Evolutionary conservation across 2,113 vertebrate genomes (phyloP), one percentile per base, ranked within the genome.

Genomic region (Aldabrachelys gigantea): DNA sequence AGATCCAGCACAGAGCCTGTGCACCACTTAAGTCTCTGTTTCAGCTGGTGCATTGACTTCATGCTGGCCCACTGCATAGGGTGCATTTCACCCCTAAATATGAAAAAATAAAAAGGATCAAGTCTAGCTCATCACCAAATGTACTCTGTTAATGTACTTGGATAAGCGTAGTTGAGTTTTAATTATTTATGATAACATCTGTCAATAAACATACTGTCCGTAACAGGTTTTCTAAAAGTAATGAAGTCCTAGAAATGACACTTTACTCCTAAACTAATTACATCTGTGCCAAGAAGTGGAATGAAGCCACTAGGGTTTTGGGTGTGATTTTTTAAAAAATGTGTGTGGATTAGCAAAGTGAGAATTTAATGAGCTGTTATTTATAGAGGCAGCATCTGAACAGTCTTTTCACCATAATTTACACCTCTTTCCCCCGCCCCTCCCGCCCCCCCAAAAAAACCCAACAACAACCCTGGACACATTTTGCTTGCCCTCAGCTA

Each of bases 351-450:
- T 96, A 95, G 89, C 65, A 83, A 92, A 96, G 90, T 25, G 52
- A 93, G 85, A 97, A 95, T 96, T 22, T 96, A 97, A 97, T 96
- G 92, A 96, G 87, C 83, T 94, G 47, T 92, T 97, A 97, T 97
- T 97, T 97, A 97, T 97, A 96, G 93, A 97, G 94, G 27, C 84
- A 92, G 87, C 94, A 95, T 95, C 90, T 96, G 90, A 97, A 93
- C 80, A 85, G 47, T 80, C 38, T 94, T 95, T 69, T 95, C 31
- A 87, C 91, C 85, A 35, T 85, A 82, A 47, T 92, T 96, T 92
- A 84, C 93, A 24, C 52, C 83, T 96, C 80, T 38, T 6, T 9
- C 29, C 14, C 31, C 22, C 54, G 0, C 22, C 54, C 22, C 53
- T 0, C 22, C 54, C 22, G 19, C 8, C 22, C 5, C 5, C 50